Percentiles rank a stretch among this genome's conserved stretches.
These are phyloP conservation scores for Centruroides vittatus DNA, from an alignment of 1,140 invertebrate species.

Conservation along the genomic window DNA sequence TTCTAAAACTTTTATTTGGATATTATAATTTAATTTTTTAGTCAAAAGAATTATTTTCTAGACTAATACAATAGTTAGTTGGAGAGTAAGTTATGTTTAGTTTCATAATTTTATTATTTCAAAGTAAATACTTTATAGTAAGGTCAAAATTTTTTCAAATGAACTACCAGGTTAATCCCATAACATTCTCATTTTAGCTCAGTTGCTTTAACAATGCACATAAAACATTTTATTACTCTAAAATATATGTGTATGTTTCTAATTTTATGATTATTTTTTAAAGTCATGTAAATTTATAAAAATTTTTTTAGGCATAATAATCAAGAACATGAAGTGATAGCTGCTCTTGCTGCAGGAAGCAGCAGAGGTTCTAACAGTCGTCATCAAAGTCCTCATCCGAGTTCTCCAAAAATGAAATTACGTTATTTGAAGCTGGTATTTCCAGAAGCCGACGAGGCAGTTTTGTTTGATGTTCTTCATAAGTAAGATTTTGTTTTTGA, in stretches of 20 bases:
- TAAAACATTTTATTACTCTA: too few relatives aligned
- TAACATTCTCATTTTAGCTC: too few relatives aligned
- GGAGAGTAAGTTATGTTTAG: too few relatives aligned
- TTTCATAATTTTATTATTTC: too few relatives aligned
- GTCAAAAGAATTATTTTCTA: too few relatives aligned
- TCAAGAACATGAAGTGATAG: constrained; percentile 21
- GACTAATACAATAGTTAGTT: too few relatives aligned
- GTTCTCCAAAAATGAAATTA: constrained; percentile 78
- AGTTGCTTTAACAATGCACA: too few relatives aligned
- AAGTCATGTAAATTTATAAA: not conserved
- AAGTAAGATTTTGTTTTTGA: constrained; percentile 11
- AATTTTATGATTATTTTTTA: not conserved
- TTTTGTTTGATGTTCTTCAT: constrained; percentile 61
- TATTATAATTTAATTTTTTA: too few relatives aligned
- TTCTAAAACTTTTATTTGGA: too few relatives aligned
- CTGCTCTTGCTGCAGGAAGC: constrained; percentile 12
- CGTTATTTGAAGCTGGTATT: constrained; percentile 84
- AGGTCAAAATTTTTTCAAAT: too few relatives aligned
- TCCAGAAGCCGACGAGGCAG: constrained; percentile 76
- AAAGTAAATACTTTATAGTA: too few relatives aligned
- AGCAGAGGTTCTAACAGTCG: constrained; percentile 10
- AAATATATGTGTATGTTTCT: not conserved
- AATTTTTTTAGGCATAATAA: constrained; percentile 16
- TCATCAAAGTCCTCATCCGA: constrained; percentile 41
- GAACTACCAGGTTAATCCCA: too few relatives aligned